Percentiles rank a stretch among this genome's conserved stretches.
phyloP scores from a whole-genome alignment of 2,797 vertebrate species.

The Nannoperca australis region DNA sequence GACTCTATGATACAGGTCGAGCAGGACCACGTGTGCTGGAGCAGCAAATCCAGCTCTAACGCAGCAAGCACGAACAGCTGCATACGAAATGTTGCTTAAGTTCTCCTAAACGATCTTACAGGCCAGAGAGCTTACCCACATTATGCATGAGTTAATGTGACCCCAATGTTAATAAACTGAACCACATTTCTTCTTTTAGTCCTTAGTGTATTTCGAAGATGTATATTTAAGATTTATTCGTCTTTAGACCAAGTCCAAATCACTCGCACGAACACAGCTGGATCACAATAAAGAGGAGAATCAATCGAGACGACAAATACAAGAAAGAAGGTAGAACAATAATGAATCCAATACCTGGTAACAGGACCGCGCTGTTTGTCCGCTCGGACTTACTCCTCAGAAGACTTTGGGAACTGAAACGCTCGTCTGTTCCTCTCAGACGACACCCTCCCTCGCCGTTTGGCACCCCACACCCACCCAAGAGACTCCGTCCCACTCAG shows the following conservation, averaged over 20 bases:
- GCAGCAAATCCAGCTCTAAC: conserved; percentile 35
- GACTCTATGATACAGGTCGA: conserved; percentile 9
- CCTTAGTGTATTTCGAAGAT: neutral
- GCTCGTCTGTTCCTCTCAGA: conserved; percentile 51
- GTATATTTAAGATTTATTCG: neutral
- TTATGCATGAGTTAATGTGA: neutral
- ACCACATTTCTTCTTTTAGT: neutral
- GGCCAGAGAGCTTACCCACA: neutral
- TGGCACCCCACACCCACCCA: conserved; percentile 57
- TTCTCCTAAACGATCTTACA: conserved; percentile 25
- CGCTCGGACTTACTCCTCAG: conserved; percentile 54
- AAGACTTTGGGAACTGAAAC: conserved; percentile 59
- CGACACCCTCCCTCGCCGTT: conserved; percentile 43
- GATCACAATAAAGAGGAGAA: neutral
- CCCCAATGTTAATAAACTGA: neutral
- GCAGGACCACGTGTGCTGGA: conserved; percentile 38
- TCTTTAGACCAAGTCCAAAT: neutral
- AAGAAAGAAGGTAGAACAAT: neutral
- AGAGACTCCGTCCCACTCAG: conserved; percentile 65
- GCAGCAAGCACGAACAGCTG: conserved; percentile 70
- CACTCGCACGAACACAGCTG: neutral
- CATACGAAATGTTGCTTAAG: conserved; percentile 57
- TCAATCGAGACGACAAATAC: neutral
- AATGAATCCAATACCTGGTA: conserved; percentile 39
- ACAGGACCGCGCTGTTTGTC: conserved; percentile 44